Evolutionary conservation across 2,888 invertebrate genomes (phyloP).

Genomic region (Andrena marginata): DNA sequence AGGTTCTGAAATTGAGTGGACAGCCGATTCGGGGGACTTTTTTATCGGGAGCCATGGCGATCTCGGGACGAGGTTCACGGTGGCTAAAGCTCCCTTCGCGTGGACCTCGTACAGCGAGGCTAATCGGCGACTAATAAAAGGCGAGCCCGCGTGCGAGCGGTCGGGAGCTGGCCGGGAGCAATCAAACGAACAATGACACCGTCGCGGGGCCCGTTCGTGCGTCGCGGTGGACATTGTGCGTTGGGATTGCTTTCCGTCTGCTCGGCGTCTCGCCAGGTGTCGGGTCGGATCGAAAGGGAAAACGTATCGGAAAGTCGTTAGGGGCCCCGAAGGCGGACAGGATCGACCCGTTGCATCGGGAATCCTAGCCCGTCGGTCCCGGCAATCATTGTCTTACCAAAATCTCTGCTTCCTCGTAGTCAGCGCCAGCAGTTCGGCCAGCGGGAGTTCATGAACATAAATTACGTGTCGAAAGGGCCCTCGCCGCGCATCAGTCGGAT

Average conservation of each 20-base stretch:
- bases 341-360: constrained; percentile 26
- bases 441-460: constrained; percentile 67
- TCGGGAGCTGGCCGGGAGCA: constrained; percentile 70
- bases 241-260: constrained; percentile 65
- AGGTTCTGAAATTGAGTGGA: not conserved
- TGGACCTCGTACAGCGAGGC: constrained; percentile 69
- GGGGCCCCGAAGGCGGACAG: constrained; percentile 50
- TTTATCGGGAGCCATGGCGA: constrained; percentile 36
- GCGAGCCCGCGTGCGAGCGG: constrained; percentile 55
- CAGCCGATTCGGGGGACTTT: constrained; percentile 9
- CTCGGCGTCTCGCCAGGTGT: constrained; percentile 62
- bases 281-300: constrained; percentile 20
- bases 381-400: not conserved
- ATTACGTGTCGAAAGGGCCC: constrained; percentile 62
- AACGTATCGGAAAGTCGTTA: constrained; percentile 63
- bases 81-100: constrained; percentile 36
- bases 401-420: constrained; percentile 22
- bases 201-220: constrained; percentile 64
- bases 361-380: not conserved
- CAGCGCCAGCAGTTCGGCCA: constrained; percentile 55
- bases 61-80: constrained; percentile 38
- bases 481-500: constrained; percentile 36
- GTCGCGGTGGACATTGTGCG: constrained; percentile 71
- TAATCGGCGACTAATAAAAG: constrained; percentile 74
- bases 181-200: constrained; percentile 80